A percentile compares a stretch with the other conserved stretches of the same genome.
phyloP scores from a whole-genome alignment of 2,797 vertebrate species.

The Eleutherodactylus coqui region DNA sequence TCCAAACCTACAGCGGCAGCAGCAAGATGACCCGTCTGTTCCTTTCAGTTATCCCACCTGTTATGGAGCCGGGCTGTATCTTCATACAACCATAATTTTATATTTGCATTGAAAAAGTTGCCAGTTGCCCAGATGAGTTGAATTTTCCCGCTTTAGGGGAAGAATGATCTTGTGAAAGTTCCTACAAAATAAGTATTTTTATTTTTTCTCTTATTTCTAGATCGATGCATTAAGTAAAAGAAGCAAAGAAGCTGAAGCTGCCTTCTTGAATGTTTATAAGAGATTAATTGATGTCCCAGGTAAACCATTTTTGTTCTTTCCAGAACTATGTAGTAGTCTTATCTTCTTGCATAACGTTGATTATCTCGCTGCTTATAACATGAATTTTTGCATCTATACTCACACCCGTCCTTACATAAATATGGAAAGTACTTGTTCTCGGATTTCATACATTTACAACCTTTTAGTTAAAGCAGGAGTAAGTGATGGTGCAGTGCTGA shows the following conservation, averaged over 20 bases:
- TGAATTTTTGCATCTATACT: not conserved
- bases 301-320: constrained; percentile 71
- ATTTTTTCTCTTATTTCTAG: constrained; percentile 72
- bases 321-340: too few species aligned
- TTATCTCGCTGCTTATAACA: not conserved
- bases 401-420: not conserved
- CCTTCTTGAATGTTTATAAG: constrained; percentile 99
- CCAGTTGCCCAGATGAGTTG: not conserved
- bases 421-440: not conserved
- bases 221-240: constrained; percentile 97
- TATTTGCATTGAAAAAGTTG: not conserved
- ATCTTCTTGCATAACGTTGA: too few species aligned
- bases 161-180: not conserved
- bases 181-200: not conserved
- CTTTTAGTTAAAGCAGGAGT: not conserved
- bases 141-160: not conserved
- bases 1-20: not conserved
- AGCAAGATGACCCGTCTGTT: not conserved
- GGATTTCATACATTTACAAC: not conserved
- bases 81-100: not conserved
- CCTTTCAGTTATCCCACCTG: not conserved
- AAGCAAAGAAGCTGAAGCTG: constrained; percentile 99
- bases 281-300: constrained; percentile 98
- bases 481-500: not conserved
- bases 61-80: not conserved